Base-by-base conservation (phyloP, 2,888 invertebrate genomes). In the Prosopocoilus inquinatus region DNA sequence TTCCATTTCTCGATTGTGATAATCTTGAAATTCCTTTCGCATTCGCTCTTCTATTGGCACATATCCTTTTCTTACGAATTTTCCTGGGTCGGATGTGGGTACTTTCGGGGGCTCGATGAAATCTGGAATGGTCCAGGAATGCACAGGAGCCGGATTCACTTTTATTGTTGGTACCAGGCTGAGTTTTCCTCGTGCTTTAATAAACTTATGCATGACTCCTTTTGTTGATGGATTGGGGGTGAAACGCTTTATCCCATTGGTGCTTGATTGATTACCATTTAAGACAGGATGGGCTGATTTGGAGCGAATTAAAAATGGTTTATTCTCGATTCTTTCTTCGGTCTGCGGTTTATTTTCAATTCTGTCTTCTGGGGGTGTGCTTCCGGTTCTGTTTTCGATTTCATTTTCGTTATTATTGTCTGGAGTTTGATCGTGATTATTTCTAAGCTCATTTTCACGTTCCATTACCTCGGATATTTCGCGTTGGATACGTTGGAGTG, bases 31-130 rank as follows among this genome's bases (percentile, higher is more conserved):
- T 75, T 95, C 95, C 60, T 87, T 87, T 70, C 91, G 90, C 66
- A 95, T 94, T 76, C 91, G 92, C 68, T 91, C 89, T 73, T 94
- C 93, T 2, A 94, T 91, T 0, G 93, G 89, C 3, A 91, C 85
- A 73, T 84, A 91, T 11, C 91, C 91, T 62, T 89, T 90, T 53
- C 91, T 81, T 33, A 87, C 80, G 1, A 85, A 84, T 63, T 84
- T 83, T 1, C 86, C 87, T 61, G 75, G 71, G 53, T 76, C 73
- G 20, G 64, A 65, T 4, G 7, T 7, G 4, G 20, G 20, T 34
- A 75, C 69, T 53, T 77, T 74, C 1, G 80, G 76, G 43, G 73
- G 72, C 54, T 67, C 65, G 47, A 72, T 35, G 64, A 67, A 16
- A 58, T 67, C 56, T 63, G 39, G n/a, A 54, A 58, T 60, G 50